phyloP scores from a whole-genome alignment of 2,888 invertebrate species.

The Eremobia ochroleuca region DNA sequence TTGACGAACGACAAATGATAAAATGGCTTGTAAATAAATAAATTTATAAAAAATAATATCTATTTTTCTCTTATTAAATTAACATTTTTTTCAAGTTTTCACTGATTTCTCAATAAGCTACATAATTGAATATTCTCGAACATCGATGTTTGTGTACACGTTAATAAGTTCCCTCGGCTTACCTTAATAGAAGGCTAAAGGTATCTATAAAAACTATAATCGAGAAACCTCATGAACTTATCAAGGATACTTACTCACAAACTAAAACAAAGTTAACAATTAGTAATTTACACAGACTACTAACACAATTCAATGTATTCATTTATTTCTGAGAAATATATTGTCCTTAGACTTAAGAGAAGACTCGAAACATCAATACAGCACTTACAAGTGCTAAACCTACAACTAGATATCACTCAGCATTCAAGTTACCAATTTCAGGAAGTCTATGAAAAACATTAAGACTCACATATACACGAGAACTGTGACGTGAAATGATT shows the following conservation, averaged over 20 bases:
- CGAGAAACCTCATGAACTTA: constrained; percentile 13
- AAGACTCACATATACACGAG: not conserved
- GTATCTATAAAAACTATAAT: constrained; percentile 11
- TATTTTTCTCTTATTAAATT: not conserved
- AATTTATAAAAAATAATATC: constrained; percentile 31
- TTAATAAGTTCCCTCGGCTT: not conserved
- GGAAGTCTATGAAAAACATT: not conserved
- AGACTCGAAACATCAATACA: not conserved
- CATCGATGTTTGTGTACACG: not conserved
- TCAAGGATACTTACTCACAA: constrained; percentile 23
- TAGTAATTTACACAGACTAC: not conserved
- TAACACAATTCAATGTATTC: not conserved
- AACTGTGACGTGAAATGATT: not conserved
- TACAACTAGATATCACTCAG: too few relatives aligned
- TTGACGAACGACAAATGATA: constrained; percentile 75
- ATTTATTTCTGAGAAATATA: not conserved
- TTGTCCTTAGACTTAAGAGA: not conserved
- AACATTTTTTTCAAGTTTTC: not conserved
- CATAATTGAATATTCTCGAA: not conserved
- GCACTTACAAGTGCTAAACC: not conserved
- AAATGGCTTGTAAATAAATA: constrained; percentile 78
- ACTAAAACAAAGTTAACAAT: constrained; percentile 2
- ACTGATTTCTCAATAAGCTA: not conserved
- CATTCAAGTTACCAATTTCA: not conserved
- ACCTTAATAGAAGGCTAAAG: not conserved